These are phyloP conservation scores for Gastrophryne carolinensis DNA, from an alignment of 2,797 vertebrate species.

Conservation along the genomic window DNA sequence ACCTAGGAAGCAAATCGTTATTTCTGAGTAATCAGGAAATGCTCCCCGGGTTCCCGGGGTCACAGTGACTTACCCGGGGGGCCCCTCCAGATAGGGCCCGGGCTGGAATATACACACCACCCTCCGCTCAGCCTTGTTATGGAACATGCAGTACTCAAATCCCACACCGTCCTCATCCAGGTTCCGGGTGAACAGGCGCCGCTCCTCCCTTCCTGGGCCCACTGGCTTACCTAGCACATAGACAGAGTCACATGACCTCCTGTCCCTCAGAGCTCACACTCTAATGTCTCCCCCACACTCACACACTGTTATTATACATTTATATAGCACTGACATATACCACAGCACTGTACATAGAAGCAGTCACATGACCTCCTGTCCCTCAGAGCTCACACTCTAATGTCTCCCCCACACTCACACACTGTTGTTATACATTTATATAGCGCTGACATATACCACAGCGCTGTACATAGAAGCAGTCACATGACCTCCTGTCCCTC, in stretches of 20 bases:
- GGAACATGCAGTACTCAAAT: slow-evolving; percentile 82
- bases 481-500: no score
- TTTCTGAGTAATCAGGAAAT: accelerated
- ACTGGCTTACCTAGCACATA: no score
- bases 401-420: neutral
- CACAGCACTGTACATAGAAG: neutral
- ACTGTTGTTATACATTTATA: neutral
- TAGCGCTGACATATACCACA: neutral
- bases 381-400: neutral
- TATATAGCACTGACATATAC: neutral
- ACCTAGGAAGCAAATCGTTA: slow-evolving; percentile 53
- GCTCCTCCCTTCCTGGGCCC: neutral
- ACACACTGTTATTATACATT: neutral
- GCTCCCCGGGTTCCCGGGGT: neutral
- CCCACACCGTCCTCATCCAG: slow-evolving; percentile 65
- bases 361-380: no score
- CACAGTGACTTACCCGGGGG: slow-evolving; percentile 72
- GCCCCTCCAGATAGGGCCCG: slow-evolving; percentile 78
- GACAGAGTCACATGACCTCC: neutral
- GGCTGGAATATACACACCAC: slow-evolving; percentile 75
- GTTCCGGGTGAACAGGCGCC: slow-evolving; percentile 73
- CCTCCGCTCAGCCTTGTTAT: slow-evolving; percentile 68
- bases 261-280: neutral
- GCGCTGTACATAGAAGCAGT: neutral
- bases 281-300: neutral